Evolutionary conservation across 2,113 vertebrate species (phyloP).

Genomic region (Scophthalmus maximus): DNA sequence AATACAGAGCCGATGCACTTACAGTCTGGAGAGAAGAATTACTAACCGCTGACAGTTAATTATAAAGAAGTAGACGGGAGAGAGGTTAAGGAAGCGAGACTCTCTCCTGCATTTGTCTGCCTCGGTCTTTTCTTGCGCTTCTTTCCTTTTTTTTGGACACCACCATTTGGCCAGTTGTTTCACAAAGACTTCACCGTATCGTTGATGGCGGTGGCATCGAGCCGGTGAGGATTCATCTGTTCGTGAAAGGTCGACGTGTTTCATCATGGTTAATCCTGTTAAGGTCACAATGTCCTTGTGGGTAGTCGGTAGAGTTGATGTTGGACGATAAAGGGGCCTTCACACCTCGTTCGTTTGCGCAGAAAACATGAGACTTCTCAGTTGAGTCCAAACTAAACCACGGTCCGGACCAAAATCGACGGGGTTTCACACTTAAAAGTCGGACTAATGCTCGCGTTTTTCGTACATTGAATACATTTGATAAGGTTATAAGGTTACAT

Average conservation of each 20-base stretch:
- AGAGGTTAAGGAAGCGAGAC: neutral
- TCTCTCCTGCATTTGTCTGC: neutral
- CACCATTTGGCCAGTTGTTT: neutral
- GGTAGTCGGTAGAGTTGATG: too few relatives aligned
- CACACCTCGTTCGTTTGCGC: too few relatives aligned
- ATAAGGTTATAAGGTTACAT: too few relatives aligned
- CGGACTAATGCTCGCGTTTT: too few relatives aligned
- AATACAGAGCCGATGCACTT: constrained; percentile 21
- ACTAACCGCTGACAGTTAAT: constrained; percentile 46
- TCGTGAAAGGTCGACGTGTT: too few relatives aligned
- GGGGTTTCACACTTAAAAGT: too few relatives aligned
- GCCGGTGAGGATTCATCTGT: neutral
- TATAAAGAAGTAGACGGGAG: constrained; percentile 22
- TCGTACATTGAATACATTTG: too few relatives aligned
- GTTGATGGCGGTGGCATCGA: neutral
- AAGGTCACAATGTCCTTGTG: too few relatives aligned
- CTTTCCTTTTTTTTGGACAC: neutral
- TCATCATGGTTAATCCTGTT: neutral
- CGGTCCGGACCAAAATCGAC: too few relatives aligned
- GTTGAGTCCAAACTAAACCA: too few relatives aligned
- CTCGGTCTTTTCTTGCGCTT: neutral
- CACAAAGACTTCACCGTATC: neutral
- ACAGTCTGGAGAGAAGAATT: constrained; percentile 28
- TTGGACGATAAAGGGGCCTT: too few relatives aligned
- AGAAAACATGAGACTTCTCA: too few relatives aligned